A percentile compares a stretch with the other conserved stretches of the same genome.
Evolutionary conservation across 2,888 invertebrate genomes (phyloP).

Genomic region (Ormyrus pomaceus): DNA sequence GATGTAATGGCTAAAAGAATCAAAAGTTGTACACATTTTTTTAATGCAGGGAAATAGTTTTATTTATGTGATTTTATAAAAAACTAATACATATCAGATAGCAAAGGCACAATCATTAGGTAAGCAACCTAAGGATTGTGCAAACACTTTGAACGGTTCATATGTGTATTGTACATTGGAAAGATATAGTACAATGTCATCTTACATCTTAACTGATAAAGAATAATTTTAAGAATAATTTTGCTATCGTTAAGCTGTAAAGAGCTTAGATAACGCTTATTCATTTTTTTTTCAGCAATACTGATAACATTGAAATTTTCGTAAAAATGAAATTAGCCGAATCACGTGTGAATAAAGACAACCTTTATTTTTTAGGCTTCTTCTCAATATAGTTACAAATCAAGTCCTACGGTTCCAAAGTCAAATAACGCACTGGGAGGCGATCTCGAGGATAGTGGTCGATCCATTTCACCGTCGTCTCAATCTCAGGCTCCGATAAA

Average conservation of each 20-base stretch:
- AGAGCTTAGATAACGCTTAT: slow-evolving; percentile 55
- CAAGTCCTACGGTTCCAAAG: slow-evolving; percentile 80
- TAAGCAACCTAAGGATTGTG: slow-evolving; percentile 33
- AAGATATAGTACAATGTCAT: slow-evolving; percentile 46
- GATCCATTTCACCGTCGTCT: slow-evolving; percentile 78
- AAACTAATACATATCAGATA: slow-evolving; percentile 1
- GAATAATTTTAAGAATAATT: slow-evolving; percentile 37
- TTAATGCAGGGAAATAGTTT: not conserved
- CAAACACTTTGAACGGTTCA: slow-evolving; percentile 20
- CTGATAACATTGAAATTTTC: slow-evolving; percentile 34
- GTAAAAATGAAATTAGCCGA: slow-evolving; percentile 12
- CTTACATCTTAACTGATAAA: slow-evolving; percentile 43
- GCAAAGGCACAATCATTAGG: slow-evolving; percentile 43
- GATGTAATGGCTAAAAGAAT: not conserved
- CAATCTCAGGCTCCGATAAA: slow-evolving; percentile 78
- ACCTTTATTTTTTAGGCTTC: slow-evolving; percentile 76
- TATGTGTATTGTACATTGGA: slow-evolving; percentile 25
- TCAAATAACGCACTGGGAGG: slow-evolving; percentile 79
- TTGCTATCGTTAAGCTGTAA: slow-evolving; percentile 40
- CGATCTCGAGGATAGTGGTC: slow-evolving; percentile 77
- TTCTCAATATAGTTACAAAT: slow-evolving; percentile 82
- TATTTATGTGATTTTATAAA: slow-evolving; percentile 6
- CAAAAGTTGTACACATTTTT: not conserved
- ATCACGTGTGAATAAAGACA: slow-evolving; percentile 26
- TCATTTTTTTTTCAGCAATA: slow-evolving; percentile 30